Percentiles rank a stretch among this genome's conserved stretches.
These are phyloP conservation scores for Gymnodraco acuticeps DNA, from an alignment of 2,797 vertebrate species.

Conservation along the genomic window DNA sequence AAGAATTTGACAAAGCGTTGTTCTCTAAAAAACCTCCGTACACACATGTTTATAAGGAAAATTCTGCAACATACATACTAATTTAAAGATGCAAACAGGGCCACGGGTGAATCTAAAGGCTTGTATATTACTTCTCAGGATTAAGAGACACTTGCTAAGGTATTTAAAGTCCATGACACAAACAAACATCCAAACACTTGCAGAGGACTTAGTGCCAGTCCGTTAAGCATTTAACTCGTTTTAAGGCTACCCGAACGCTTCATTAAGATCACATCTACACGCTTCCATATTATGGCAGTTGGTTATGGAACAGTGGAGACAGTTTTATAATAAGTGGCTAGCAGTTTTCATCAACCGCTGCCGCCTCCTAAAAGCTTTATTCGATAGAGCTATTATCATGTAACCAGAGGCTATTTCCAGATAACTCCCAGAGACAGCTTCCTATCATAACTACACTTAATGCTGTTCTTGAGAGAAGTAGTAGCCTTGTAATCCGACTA, in stretches of 20 bases:
- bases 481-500: constrained; percentile 81
- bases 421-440: constrained; percentile 79
- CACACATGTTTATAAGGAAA: not conserved
- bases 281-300: constrained; percentile 64
- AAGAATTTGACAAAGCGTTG: not conserved
- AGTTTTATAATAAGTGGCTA: constrained; percentile 70
- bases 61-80: not conserved
- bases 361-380: constrained; percentile 77
- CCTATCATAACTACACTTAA: constrained; percentile 79
- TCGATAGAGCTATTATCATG: constrained; percentile 78
- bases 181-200: constrained; percentile 51
- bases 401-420: constrained; percentile 78
- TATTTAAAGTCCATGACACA: constrained; percentile 36
- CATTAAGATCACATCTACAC: constrained; percentile 76
- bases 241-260: constrained; percentile 65
- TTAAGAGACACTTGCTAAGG: constrained; percentile 17
- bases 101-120: not conserved
- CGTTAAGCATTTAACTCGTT: constrained; percentile 72
- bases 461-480: constrained; percentile 73
- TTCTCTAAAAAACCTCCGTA: not conserved
- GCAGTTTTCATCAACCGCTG: constrained; percentile 70
- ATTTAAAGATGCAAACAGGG: not conserved
- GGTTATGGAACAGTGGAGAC: constrained; percentile 60
- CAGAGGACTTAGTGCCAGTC: constrained; percentile 50
- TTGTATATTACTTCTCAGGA: constrained; percentile 17